Evolutionary conservation across 2,113 vertebrate species (phyloP).

Genomic region (Calyptomena viridis): DNA sequence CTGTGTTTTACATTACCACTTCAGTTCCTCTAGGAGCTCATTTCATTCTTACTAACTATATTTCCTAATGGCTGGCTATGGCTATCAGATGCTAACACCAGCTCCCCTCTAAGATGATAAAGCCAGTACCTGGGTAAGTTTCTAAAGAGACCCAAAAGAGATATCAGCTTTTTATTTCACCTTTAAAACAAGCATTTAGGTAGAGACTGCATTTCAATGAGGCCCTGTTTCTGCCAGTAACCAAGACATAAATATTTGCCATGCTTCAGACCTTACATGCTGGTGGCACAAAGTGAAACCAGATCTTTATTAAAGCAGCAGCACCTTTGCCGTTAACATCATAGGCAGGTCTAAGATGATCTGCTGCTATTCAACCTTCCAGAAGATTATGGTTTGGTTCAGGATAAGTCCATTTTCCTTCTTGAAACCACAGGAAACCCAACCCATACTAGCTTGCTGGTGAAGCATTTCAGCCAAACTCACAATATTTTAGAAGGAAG

Average conservation of each 20-base stretch:
- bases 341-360: background rate
- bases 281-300: background rate
- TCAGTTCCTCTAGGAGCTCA: background rate
- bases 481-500: background rate
- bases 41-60: background rate
- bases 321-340: background rate
- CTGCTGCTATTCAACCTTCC: background rate
- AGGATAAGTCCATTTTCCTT: background rate
- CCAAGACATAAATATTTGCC: background rate
- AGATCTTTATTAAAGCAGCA: background rate
- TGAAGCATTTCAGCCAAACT: background rate
- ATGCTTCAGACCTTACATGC: background rate
- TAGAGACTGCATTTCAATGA: background rate
- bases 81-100: background rate
- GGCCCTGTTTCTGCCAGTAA: background rate
- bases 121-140: background rate
- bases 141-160: background rate
- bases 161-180: background rate
- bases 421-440: background rate
- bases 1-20: background rate
- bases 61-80: background rate
- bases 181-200: background rate
- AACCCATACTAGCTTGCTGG: background rate
- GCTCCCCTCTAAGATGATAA: background rate
- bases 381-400: background rate